Evolutionary conservation across 1,140 invertebrate species (phyloP), one percentile per base, ranked within the genome.

Genomic region (Pinna nobilis): DNA sequence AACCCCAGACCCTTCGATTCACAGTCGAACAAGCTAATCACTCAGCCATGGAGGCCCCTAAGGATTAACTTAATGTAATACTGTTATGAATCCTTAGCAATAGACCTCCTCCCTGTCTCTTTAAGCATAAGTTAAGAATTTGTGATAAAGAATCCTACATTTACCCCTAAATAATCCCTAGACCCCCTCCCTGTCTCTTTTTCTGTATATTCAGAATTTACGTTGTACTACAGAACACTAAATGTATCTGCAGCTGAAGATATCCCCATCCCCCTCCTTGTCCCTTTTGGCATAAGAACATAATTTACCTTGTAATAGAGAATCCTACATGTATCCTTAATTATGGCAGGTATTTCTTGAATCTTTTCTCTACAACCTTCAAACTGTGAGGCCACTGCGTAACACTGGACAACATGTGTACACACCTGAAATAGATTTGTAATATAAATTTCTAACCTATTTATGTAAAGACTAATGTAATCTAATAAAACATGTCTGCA

Each of bases 341-440:
- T 93, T 23, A 99, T 90, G 77, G 94, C 92, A 9, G 95, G 94
- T 90, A 98, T 92, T 84, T 95, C 94, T 61, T 90, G 87, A 7
- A 97, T 94, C 81, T 94, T 94, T 82, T 95, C 94, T 76, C 97
- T 91, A 88, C 97, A 99, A 44, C 92, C 93, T 77, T 94, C 93
- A 90, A 99, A 99, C 77, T 94, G 92, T n/a, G 97, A 96, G 5
- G 97, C 96, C 5, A 99, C 97, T 15, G 95, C 93, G 85, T 97
- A 99, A 88, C 97, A 99, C 65, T 93, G 92, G 1, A 95, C 95
- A 66, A 98, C 94, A 88, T 99, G 94, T 33, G 92, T 93, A 86
- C 97, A 99, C 78, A 99, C 97, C 92, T 96, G 74, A 20, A 81
- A 76, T 20, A 30, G 59, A 47, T 20, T 20, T 18, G 20, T 47